A percentile compares a stretch with the other conserved stretches of the same genome.
These are phyloP conservation scores for Agrotis exclamationis DNA, from an alignment of 2,888 invertebrate species.

Conservation along the genomic window DNA sequence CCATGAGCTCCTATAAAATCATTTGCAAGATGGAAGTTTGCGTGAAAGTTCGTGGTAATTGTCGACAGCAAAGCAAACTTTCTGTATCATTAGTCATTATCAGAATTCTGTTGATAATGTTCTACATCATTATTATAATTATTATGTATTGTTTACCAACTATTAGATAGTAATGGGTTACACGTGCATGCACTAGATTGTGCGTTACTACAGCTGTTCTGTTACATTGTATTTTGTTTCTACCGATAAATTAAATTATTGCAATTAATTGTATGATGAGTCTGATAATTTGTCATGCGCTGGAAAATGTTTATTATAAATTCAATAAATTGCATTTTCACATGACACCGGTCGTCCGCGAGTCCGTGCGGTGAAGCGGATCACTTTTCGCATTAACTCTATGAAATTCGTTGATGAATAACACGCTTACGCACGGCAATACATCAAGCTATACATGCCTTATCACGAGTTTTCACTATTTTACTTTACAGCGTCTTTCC, in stretches of 20 bases:
- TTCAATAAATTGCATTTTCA: too few species aligned
- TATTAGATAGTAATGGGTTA: constrained; percentile 27
- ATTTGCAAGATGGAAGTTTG: too few species aligned
- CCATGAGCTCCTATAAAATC: too few species aligned
- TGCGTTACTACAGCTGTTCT: constrained; percentile 27
- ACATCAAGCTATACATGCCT: too few species aligned
- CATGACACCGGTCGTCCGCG: too few species aligned
- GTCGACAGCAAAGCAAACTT: background rate
- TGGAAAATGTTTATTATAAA: background rate
- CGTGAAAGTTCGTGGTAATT: background rate
- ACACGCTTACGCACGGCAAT: too few species aligned
- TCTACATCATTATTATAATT: constrained; percentile 11
- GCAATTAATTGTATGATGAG: background rate
- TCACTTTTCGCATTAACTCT: too few species aligned
- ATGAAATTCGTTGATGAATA: too few species aligned
- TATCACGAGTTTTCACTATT: too few species aligned
- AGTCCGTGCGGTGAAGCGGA: too few species aligned
- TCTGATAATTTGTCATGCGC: background rate
- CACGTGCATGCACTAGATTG: constrained; percentile 45
- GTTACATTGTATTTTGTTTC: constrained; percentile 37
- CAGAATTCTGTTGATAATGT: constrained; percentile 24
- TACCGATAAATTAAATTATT: background rate
- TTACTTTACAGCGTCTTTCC: too few species aligned
- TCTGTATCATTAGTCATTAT: background rate
- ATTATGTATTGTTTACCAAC: constrained; percentile 34